Evolutionary conservation across 1,140 invertebrate genomes (phyloP), one percentile per base, ranked within the genome.

Genomic region (Rhysida immarginata): DNA sequence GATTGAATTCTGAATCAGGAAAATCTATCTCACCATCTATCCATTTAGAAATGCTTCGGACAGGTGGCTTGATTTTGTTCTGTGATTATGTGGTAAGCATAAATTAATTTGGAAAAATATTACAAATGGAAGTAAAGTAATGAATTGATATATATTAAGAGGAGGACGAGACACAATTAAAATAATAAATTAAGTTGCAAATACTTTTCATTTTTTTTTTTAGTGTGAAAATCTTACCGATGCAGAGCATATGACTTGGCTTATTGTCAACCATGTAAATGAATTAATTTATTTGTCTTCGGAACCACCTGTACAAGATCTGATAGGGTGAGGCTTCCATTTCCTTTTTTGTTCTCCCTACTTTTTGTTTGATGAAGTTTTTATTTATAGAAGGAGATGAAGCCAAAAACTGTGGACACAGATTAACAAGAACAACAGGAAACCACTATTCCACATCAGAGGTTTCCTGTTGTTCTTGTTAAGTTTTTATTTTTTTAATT

Each of bases 191-290:
- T 46, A 18, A 46, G 44, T 46, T 16, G 44, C 20, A 46, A 20
- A n/a, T n/a, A n/a, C n/a, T n/a, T n/a, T 57, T 64, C n/a, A 59
- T 58, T 55, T 58, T 58, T 18, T 26, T 63, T 64, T 63, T 25
- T 60, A 79, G 66, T 80, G 76, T 65, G 80, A 83, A 62, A 81
- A 81, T 64, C 69, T 84, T 13, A 75, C 75, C 54, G 82, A 87
- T 66, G 80, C 75, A 1, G 80, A 85, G 24, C 79, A 84, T 55
- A 69, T 87, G 29, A 79, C 80, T 0, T 89, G 84, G 84, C 67
- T 89, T n/a, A 67, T 89, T 21, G 77, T 81, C 1, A 82, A 83
- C 63, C 78, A 86, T 61, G 78, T 84, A 0, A 74, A 79, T 60
- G 77, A 82, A 23, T 69, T 87, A 0, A 77, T 89, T 14, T 68